A percentile compares a stretch with the other conserved stretches of the same genome.
phyloP scores from a whole-genome alignment of 2,888 invertebrate genomes.

The Erpobdella octoculata region DNA sequence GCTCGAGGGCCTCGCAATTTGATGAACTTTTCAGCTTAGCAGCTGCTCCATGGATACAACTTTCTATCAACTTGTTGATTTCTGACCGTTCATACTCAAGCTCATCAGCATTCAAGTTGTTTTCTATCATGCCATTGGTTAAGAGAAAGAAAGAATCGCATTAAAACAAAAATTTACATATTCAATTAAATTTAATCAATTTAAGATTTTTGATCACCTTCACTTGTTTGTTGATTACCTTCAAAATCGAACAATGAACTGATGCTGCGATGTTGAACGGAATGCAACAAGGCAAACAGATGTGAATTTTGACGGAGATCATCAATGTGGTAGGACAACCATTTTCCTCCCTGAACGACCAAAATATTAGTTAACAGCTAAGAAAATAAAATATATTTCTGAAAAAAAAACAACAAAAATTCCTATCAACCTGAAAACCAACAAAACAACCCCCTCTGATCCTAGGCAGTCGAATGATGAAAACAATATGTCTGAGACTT shows the following conservation, averaged over 20 bases:
- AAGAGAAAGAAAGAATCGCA: no score
- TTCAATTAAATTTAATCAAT: no score
- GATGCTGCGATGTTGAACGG: constrained; percentile 29
- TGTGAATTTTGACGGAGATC: constrained; percentile 38
- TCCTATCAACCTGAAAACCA: constrained; percentile 43
- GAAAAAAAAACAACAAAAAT: no score
- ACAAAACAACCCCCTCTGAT: constrained; percentile 43
- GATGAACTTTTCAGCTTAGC: constrained; percentile 42
- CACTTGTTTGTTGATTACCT: neutral
- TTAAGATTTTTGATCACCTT: no score
- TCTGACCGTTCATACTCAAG: neutral
- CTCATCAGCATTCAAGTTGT: neutral
- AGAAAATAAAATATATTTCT: no score
- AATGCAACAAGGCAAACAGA: constrained; percentile 26
- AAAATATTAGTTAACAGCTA: neutral
- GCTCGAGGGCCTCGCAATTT: neutral
- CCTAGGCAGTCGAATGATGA: constrained; percentile 44
- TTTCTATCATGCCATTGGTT: no score
- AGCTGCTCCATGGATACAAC: constrained; percentile 41
- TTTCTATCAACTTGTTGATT: constrained; percentile 34
- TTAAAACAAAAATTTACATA: no score
- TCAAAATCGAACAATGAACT: constrained; percentile 28
- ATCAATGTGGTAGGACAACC: constrained; percentile 47
- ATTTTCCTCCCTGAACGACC: constrained; percentile 42
- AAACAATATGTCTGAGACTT: constrained; percentile 39